Percentiles rank a stretch among this genome's conserved stretches.
Evolutionary conservation across 2,113 vertebrate genomes (phyloP).

Genomic region (Capra hircus): DNA sequence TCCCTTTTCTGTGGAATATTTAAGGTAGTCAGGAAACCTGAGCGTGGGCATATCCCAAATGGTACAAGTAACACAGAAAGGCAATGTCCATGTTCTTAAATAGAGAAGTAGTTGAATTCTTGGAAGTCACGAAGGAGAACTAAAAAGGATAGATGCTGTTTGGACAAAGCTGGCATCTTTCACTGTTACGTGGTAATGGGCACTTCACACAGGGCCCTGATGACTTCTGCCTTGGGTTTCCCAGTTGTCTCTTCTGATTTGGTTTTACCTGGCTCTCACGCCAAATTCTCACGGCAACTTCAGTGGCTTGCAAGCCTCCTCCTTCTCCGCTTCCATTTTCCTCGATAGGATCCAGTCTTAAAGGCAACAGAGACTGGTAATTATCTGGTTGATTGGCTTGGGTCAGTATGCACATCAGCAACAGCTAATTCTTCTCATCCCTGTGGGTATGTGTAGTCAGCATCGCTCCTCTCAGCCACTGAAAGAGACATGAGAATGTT

Average conservation of each 20-base stretch:
- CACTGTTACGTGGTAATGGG: background rate
- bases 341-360: background rate
- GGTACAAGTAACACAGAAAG: background rate
- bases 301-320: background rate
- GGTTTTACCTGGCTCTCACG: background rate
- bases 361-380: background rate
- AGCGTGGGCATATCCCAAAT: background rate
- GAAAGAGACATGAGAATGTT: background rate
- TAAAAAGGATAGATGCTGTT: background rate
- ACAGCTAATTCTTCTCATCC: background rate
- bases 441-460: background rate
- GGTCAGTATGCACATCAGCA: background rate
- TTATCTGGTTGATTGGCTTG: background rate
- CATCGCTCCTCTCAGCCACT: background rate
- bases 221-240: background rate
- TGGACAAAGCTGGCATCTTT: background rate
- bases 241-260: background rate
- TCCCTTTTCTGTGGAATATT: background rate
- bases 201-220: background rate
- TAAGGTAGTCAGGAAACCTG: background rate
- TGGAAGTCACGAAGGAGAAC: background rate
- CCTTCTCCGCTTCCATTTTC: background rate
- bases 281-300: background rate
- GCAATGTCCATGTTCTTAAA: background rate
- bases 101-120: background rate